Conservation (phyloP, 2,113 vertebrate genomes). For the Crotalus tigris region DNA sequence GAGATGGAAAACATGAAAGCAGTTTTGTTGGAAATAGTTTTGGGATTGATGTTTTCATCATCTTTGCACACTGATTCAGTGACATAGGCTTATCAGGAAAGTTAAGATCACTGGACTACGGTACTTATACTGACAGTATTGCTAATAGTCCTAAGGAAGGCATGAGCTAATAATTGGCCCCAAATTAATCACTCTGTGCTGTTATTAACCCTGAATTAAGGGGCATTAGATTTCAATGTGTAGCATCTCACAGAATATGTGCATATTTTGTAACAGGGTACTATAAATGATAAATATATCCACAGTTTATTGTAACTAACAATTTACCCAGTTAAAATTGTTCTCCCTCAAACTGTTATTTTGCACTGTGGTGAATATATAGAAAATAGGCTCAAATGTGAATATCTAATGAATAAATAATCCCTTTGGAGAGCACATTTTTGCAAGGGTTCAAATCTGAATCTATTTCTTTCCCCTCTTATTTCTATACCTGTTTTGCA, state of each 20-base stretch:
- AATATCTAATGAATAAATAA: neutral
- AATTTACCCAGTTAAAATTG: neutral
- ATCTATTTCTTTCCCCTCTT: neutral
- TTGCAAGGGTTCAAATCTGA: neutral
- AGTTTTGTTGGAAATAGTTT: slow-evolving; percentile 11
- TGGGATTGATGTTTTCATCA: neutral
- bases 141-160: neutral
- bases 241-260: neutral
- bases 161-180: neutral
- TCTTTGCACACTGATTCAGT: neutral
- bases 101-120: neutral
- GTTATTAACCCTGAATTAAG: neutral
- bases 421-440: neutral
- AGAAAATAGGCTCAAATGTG: neutral
- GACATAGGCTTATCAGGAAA: neutral
- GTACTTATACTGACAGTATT: neutral
- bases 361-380: neutral
- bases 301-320: neutral
- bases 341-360: neutral
- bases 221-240: neutral
- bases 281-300: neutral
- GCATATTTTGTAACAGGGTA: neutral
- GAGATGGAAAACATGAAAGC: neutral
- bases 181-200: neutral
- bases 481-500: neutral